These are phyloP conservation scores for Xiphydria camelus DNA, from an alignment of 2,888 invertebrate genomes.

Conservation along the genomic window DNA sequence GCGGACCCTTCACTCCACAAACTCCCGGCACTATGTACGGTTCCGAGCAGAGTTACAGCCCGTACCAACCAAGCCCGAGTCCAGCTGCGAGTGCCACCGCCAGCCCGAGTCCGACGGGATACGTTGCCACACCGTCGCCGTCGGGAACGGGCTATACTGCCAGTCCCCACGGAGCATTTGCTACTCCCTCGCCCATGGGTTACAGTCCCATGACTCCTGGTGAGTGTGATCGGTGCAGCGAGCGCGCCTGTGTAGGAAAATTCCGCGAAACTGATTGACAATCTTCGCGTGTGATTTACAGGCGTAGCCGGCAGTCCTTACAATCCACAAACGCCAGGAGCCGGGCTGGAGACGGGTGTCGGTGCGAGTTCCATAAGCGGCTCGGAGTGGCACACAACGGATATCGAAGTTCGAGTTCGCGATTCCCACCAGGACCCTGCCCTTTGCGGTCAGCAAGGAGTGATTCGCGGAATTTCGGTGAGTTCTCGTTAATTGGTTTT, in stretches of 20 bases:
- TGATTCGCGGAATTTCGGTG: slow-evolving; percentile 80
- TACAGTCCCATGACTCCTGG: slow-evolving; percentile 84
- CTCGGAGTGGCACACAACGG: slow-evolving; percentile 88
- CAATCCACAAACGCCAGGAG: slow-evolving; percentile 82
- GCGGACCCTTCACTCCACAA: slow-evolving; percentile 89
- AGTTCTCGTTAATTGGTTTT: slow-evolving; percentile 42
- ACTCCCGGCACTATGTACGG: slow-evolving; percentile 93
- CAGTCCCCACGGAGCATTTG: slow-evolving; percentile 65
- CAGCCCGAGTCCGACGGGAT: slow-evolving; percentile 56
- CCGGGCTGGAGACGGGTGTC: slow-evolving; percentile 66
- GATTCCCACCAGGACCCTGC: slow-evolving; percentile 78
- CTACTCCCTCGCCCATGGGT: slow-evolving; percentile 77
- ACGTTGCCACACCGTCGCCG: slow-evolving; percentile 66
- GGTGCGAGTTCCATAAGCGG: slow-evolving; percentile 52
- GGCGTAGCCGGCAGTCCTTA: slow-evolving; percentile 68
- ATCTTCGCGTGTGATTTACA: too few relatives aligned
- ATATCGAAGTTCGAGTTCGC: slow-evolving; percentile 84
- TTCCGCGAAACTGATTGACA: too few relatives aligned
- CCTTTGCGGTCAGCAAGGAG: slow-evolving; percentile 83
- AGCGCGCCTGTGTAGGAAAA: too few relatives aligned
- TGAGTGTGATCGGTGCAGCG: too few relatives aligned
- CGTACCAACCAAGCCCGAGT: slow-evolving; percentile 84
- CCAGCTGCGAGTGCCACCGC: slow-evolving; percentile 66
- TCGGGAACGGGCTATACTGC: slow-evolving; percentile 64
- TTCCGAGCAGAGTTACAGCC: slow-evolving; percentile 84